Evolutionary conservation across 2,113 vertebrate genomes (phyloP), one percentile per base, ranked within the genome.

Genomic region (Lepus americanus): DNA sequence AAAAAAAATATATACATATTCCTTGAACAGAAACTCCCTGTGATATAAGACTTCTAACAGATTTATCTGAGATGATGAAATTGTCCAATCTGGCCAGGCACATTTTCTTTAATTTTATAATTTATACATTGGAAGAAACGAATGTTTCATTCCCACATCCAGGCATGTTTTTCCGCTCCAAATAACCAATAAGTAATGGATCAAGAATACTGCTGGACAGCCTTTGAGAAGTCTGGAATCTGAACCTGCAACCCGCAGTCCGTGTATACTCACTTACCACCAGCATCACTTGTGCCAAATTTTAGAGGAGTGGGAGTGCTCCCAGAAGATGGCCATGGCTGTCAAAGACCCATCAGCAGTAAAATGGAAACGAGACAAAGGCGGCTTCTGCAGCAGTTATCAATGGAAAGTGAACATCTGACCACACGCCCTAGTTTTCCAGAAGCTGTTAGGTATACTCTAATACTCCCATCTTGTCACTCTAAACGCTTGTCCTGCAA

Each of bases 301-400:
- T 14, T 89, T n/a, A 67, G 10, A 88, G 31, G n/a, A 49, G 19
- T 74, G 70, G 93, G 31, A 19, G 22, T 17, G 12, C 55, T 22
- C 61, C 39, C 44, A 87, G 78, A 87, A 87, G 86, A 87, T 0
- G 69, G 33, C 0, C n/a, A 11, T 8, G 72, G 59, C 90, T 95
- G 93, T 90, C 69, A 97, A 53, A 92, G 84, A 94, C n/a, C 22
- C 95, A 66, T 94, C 95, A 91, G 61, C 29, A 67, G 87, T 69
- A 73, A 61, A 87, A 70, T 36, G 79, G 31, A 76, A 66, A 83
- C 36, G 22, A 44, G 82, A 63, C 4, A 83, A 79, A 11, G 59
- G 23, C 61, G 79, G 23, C 61, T 77, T 36, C 80, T 92, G 59
- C 69, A 96, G 96, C 67, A 36, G 85, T 55, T 87, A 92, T 20